Evolutionary conservation across 2,113 vertebrate species (phyloP).

Genomic region (Ceratotherium simum): DNA sequence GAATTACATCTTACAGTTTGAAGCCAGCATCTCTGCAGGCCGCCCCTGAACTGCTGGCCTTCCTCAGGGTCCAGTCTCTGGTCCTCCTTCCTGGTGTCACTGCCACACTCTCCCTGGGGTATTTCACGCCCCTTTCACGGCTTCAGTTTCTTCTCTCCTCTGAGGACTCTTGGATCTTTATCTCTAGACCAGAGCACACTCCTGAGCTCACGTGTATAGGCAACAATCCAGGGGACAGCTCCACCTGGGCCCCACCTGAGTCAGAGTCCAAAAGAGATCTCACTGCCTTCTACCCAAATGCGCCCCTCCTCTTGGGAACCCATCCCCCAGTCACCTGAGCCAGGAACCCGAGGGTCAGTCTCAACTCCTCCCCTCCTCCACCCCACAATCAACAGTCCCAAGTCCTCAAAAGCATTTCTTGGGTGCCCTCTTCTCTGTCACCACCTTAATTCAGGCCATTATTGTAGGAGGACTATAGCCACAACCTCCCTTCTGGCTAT

Average conservation of each 20-base stretch:
- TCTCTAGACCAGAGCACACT: background rate
- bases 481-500: background rate
- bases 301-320: background rate
- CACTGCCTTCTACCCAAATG: background rate
- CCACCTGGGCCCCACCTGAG: background rate
- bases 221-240: background rate
- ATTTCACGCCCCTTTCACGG: background rate
- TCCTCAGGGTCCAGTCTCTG: background rate
- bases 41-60: background rate
- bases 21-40: background rate
- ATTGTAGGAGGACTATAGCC: background rate
- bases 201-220: background rate
- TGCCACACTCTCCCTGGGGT: background rate
- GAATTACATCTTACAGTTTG: background rate
- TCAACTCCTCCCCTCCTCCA: background rate
- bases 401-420: background rate
- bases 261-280: background rate
- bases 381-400: background rate
- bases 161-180: background rate
- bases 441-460: background rate
- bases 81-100: background rate
- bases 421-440: background rate
- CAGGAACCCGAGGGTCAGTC: background rate
- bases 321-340: background rate
- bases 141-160: background rate